These are phyloP conservation scores for Onchidella celtica DNA, from an alignment of 2,888 invertebrate species.

Conservation along the genomic window DNA sequence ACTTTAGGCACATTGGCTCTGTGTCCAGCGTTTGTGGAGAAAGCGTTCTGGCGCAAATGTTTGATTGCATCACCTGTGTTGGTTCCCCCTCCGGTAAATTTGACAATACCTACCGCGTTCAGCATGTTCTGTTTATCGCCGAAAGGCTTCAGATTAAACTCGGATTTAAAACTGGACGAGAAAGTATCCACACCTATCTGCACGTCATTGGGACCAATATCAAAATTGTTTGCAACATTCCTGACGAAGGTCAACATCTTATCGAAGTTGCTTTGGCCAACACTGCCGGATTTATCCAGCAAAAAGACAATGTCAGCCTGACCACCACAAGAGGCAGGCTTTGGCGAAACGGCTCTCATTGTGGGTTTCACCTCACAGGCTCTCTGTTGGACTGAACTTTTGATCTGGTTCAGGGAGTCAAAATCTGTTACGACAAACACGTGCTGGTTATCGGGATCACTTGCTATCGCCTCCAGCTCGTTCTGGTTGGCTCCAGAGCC, in stretches of 20 bases:
- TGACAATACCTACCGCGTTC: conserved; percentile 35
- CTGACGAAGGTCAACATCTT: not conserved
- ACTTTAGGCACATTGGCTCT: conserved; percentile 67
- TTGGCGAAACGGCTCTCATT: conserved; percentile 9
- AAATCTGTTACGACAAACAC: conserved; percentile 70
- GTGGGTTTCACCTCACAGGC: conserved; percentile 51
- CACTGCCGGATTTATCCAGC: not conserved
- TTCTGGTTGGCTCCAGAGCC: conserved; percentile 59
- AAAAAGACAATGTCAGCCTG: conserved; percentile 27
- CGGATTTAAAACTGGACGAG: conserved; percentile 57
- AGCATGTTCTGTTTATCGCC: conserved; percentile 44
- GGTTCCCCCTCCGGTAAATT: conserved; percentile 60
- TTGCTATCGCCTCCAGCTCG: conserved; percentile 70
- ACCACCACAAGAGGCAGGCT: conserved; percentile 58
- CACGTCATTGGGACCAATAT: conserved; percentile 62
- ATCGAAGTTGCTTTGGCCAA: not conserved
- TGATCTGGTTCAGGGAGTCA: conserved; percentile 65
- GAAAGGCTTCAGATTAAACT: conserved; percentile 65
- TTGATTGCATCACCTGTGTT: conserved; percentile 66
- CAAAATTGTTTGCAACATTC: conserved; percentile 61
- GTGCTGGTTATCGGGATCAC: conserved; percentile 66
- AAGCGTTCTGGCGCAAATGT: conserved; percentile 59
- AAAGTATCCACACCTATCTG: conserved; percentile 66
- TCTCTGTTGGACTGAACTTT: conserved; percentile 61
- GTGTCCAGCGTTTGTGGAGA: conserved; percentile 60